Conservation (phyloP, 2,113 vertebrate genomes). For the Heptranchias perlo region DNA sequence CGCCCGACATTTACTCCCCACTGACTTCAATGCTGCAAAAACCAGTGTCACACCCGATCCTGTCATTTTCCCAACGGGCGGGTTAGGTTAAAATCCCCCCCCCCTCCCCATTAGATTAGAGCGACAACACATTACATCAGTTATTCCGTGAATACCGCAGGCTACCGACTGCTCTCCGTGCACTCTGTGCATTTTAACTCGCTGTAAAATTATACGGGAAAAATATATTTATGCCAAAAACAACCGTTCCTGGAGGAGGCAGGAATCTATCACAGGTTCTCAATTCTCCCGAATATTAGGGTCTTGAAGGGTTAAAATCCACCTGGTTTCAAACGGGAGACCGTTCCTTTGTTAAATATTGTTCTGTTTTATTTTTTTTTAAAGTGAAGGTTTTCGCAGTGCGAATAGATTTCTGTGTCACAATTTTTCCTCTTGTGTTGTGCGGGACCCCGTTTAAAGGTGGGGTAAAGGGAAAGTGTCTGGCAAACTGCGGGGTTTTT, state of each 20-base stretch:
- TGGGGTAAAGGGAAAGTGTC: not conserved
- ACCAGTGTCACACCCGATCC: not conserved
- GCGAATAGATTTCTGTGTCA: not conserved
- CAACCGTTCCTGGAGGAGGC: not conserved
- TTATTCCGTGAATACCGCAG: not conserved
- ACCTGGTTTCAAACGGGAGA: not conserved
- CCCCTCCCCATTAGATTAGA: not conserved
- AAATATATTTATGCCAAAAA: not conserved
- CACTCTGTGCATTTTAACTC: not conserved
- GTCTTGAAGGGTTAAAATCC: not conserved
- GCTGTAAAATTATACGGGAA: no score
- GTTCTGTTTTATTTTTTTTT: constrained; percentile 3
- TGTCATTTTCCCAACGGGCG: no score
- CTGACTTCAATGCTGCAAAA: not conserved
- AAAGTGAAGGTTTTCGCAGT: constrained; percentile 35
- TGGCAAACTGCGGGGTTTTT: not conserved
- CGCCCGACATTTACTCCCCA: not conserved
- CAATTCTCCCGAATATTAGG: not conserved
- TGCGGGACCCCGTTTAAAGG: not conserved
- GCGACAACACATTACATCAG: not conserved
- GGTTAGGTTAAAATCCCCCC: not conserved
- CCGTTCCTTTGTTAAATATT: not conserved
- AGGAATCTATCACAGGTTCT: not conserved
- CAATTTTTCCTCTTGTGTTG: not conserved
- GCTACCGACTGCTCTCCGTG: not conserved